Conservation (phyloP, 30 jellyfish, hydroid and myxozoan species). For the Clytia hemisphaerica region DNA sequence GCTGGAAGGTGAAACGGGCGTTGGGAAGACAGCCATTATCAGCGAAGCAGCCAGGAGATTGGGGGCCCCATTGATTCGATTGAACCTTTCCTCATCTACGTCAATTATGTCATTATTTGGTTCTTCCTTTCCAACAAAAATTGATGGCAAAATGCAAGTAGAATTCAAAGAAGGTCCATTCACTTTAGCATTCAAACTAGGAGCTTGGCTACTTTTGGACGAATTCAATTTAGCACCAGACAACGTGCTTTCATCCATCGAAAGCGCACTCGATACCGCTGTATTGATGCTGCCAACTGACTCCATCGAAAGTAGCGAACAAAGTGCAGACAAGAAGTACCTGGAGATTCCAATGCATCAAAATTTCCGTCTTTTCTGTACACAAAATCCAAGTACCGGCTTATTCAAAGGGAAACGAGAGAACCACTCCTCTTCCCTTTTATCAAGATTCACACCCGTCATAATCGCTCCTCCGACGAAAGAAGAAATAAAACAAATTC, state of each 20-base stretch:
- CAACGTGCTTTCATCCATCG: neutral
- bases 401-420: constrained; percentile 2
- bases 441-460: constrained; percentile 8
- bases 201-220: constrained; percentile 15
- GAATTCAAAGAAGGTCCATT: constrained; percentile 9
- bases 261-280: constrained; percentile 9
- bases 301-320: neutral
- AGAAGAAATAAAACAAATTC: neutral
- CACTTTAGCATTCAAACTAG: neutral
- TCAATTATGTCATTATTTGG: neutral
- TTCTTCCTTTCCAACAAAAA: neutral
- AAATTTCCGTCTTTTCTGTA: neutral
- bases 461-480: neutral
- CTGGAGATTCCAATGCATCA: neutral
- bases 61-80: constrained; percentile 9
- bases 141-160: neutral
- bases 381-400: constrained; percentile 17
- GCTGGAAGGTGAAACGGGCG: constrained; percentile 11
- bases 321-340: neutral
- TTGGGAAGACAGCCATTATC: constrained; percentile 9
- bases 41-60: constrained; percentile 15
- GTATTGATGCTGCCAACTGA: neutral
- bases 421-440: neutral
- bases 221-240: constrained; percentile 16
- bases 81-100: constrained; percentile 10